Percentiles rank a stretch among this genome's conserved stretches.
These are phyloP conservation scores for Rhamnusium bicolor DNA, from an alignment of 2,888 invertebrate genomes.

Conservation along the genomic window DNA sequence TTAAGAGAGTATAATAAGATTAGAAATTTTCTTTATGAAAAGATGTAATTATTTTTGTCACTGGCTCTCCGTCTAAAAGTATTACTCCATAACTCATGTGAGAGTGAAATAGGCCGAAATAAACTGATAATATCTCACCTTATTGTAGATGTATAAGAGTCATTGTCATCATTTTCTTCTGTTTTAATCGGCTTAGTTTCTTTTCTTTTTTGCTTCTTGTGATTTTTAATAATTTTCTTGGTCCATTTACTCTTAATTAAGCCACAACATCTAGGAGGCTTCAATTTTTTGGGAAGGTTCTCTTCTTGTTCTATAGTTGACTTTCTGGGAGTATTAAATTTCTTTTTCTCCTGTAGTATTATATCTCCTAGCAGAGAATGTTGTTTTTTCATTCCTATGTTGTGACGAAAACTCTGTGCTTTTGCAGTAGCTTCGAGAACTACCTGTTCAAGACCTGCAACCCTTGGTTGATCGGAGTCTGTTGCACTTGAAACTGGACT, in stretches of 20 bases:
- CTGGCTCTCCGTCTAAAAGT: too few species aligned
- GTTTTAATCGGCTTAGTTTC: too few species aligned
- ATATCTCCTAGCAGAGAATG: slow-evolving; percentile 10
- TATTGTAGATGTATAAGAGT: too few species aligned
- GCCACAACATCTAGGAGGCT: not conserved
- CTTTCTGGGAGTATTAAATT: not conserved
- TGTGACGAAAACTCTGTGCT: slow-evolving; percentile 10
- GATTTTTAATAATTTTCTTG: too few species aligned
- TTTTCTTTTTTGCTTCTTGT: too few species aligned
- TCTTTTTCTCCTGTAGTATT: not conserved
- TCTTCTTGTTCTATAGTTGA: not conserved
- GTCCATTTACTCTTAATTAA: not conserved
- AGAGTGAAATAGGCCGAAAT: too few species aligned
- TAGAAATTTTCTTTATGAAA: too few species aligned
- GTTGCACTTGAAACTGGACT: not conserved
- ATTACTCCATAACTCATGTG: too few species aligned
- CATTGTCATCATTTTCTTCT: too few species aligned
- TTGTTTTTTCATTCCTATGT: not conserved
- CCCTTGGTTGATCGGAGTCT: not conserved
- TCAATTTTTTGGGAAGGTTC: not conserved
- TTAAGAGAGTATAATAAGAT: too few species aligned
- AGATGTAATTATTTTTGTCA: too few species aligned
- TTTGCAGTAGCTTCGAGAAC: not conserved
- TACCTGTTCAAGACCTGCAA: slow-evolving; percentile 3
- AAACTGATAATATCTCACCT: too few species aligned